Percentiles rank a stretch among this genome's conserved stretches.
Conservation (phyloP, 2,797 vertebrate genomes). For the Betta splendens region DNA sequence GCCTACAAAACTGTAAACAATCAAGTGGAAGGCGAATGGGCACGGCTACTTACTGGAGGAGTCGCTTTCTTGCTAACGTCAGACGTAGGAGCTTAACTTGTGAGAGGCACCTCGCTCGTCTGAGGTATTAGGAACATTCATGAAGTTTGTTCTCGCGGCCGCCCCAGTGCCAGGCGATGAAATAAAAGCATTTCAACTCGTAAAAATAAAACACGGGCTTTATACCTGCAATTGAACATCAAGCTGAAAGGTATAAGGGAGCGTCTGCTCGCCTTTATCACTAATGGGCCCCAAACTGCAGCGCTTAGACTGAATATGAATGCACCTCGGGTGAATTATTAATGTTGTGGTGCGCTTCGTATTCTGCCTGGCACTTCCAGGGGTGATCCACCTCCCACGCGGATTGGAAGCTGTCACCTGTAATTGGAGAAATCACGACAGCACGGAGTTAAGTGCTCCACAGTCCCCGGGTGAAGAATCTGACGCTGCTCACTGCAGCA, state of each 20-base stretch:
- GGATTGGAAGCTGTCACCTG: conserved; percentile 80
- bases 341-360: conserved; percentile 77
- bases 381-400: conserved; percentile 81
- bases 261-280: conserved; percentile 73
- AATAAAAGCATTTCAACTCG: conserved; percentile 60
- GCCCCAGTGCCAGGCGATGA: conserved; percentile 33
- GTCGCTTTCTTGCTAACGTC: not conserved
- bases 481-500: conserved; percentile 65
- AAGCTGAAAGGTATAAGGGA: conserved; percentile 70
- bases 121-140: conserved; percentile 40
- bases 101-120: conserved; percentile 20
- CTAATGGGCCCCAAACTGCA: conserved; percentile 82
- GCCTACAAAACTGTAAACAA: conserved; percentile 22
- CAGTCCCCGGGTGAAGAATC: conserved; percentile 79
- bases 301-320: conserved; percentile 80
- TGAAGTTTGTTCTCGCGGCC: conserved; percentile 54
- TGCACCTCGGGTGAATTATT: conserved; percentile 81
- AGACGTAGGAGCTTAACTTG: conserved; percentile 29
- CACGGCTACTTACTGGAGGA: conserved; percentile 3
- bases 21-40: not conserved
- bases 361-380: conserved; percentile 80
- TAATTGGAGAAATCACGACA: conserved; percentile 85
- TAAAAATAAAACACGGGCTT: conserved; percentile 70
- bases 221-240: conserved; percentile 66
- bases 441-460: conserved; percentile 81